Percentiles rank a stretch among this genome's conserved stretches.
Evolutionary conservation across 2,797 vertebrate genomes (phyloP).

Genomic region (Syngnathus acus): DNA sequence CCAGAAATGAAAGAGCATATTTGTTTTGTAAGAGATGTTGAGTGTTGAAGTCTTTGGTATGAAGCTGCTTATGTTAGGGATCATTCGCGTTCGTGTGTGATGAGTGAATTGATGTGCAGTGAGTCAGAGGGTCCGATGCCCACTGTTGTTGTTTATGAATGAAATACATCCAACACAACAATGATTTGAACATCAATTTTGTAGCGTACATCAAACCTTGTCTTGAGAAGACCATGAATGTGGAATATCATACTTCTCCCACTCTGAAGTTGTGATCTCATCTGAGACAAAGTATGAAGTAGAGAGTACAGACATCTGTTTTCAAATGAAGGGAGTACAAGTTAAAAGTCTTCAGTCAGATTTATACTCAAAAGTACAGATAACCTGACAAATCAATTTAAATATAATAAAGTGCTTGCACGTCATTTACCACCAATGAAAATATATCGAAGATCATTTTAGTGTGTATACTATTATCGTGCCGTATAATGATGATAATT

Average conservation of each 20-base stretch:
- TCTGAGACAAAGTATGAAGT: not conserved
- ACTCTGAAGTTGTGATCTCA: too few relatives aligned
- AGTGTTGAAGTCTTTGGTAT: not conserved
- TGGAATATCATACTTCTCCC: too few relatives aligned
- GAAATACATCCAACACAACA: too few relatives aligned
- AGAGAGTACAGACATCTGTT: not conserved
- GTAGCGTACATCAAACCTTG: too few relatives aligned
- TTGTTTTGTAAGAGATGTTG: not conserved
- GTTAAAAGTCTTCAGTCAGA: not conserved
- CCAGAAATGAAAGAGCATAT: slow-evolving; percentile 3
- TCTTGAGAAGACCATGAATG: too few relatives aligned
- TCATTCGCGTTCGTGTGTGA: too few relatives aligned
- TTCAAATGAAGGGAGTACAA: not conserved
- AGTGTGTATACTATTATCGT: not conserved
- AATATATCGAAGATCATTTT: not conserved
- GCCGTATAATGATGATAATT: not conserved
- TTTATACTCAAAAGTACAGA: not conserved
- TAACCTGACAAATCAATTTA: not conserved
- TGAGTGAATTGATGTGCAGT: too few relatives aligned
- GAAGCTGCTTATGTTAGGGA: not conserved
- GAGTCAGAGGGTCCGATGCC: too few relatives aligned
- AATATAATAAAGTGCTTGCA: not conserved
- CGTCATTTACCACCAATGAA: not conserved
- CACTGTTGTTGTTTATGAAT: too few relatives aligned
- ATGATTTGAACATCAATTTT: too few relatives aligned